A percentile compares a stretch with the other conserved stretches of the same genome.
These are phyloP conservation scores for Ischnura elegans DNA, from an alignment of 2,888 invertebrate species.

Conservation along the genomic window DNA sequence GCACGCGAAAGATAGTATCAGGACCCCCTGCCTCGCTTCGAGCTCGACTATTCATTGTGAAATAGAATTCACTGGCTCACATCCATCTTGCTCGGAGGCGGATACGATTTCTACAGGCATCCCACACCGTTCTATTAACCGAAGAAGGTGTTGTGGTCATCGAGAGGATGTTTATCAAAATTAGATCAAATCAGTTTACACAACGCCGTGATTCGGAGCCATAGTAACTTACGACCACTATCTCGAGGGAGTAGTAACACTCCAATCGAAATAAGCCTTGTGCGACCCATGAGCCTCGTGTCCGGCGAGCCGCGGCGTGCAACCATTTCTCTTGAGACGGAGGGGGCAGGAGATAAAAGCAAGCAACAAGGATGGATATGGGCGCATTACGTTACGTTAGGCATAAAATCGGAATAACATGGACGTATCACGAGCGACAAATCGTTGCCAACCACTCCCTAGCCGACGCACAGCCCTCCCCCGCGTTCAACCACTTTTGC, in stretches of 20 bases:
- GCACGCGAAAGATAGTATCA: not conserved
- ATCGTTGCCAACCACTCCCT: constrained; percentile 5
- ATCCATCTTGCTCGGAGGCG: not conserved
- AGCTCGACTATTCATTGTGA: not conserved
- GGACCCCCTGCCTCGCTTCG: not conserved
- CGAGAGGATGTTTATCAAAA: constrained; percentile 9
- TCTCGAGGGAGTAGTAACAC: not conserved
- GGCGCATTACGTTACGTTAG: constrained; percentile 43
- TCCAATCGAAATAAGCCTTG: not conserved
- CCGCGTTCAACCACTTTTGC: not conserved
- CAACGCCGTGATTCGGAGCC: not conserved
- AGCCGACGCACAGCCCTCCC: not conserved
- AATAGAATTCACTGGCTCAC: not conserved
- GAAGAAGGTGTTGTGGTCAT: not conserved
- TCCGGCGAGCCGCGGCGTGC: not conserved
- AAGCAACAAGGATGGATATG: constrained; percentile 43
- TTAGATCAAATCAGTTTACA: constrained; percentile 8
- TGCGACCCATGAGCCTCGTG: not conserved
- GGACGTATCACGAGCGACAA: constrained; percentile 61
- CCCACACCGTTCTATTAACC: not conserved
- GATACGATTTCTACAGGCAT: not conserved
- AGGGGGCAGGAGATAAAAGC: constrained; percentile 21
- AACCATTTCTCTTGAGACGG: not conserved
- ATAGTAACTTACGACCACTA: not conserved
- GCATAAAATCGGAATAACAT: constrained; percentile 63